phyloP scores from a whole-genome alignment of 2,888 invertebrate species.

The Aleiodes leptofemur region DNA sequence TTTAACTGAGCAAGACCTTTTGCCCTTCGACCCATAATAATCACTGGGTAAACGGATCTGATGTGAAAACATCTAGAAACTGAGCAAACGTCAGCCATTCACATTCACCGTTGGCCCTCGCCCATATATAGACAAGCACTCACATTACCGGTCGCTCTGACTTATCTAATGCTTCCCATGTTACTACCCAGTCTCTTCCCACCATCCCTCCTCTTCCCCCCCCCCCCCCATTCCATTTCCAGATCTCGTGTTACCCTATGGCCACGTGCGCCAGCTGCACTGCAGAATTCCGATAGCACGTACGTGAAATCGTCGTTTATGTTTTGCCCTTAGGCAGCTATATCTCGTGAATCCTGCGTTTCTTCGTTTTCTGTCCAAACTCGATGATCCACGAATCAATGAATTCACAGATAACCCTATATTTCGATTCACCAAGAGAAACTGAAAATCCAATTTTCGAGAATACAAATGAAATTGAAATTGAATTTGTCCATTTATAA shows the following conservation, averaged over 20 bases:
- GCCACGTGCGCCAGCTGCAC: conserved; percentile 66
- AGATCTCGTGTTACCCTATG: conserved; percentile 29
- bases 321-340: conserved; percentile 51
- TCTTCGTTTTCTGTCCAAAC: conserved; percentile 13
- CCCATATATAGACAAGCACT: conserved; percentile 52
- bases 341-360: conserved; percentile 17
- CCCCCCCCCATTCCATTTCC: conserved; percentile 32
- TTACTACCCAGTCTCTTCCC: conserved; percentile 58
- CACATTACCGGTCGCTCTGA: conserved; percentile 70
- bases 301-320: conserved; percentile 62
- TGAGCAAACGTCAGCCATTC: conserved; percentile 64
- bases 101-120: conserved; percentile 62
- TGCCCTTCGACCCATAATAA: neutral
- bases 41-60: neutral
- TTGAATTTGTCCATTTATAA: no score
- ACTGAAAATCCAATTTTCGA: no score
- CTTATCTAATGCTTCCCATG: conserved; percentile 72
- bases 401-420: conserved; percentile 19
- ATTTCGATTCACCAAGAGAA: neutral
- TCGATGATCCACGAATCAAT: conserved; percentile 55
- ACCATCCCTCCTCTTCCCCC: conserved; percentile 31
- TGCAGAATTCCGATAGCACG: conserved; percentile 69
- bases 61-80: conserved; percentile 26
- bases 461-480: no score
- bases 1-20: no score